Base-by-base conservation (phyloP, 2,888 invertebrate genomes). In the Homarus gammarus region DNA sequence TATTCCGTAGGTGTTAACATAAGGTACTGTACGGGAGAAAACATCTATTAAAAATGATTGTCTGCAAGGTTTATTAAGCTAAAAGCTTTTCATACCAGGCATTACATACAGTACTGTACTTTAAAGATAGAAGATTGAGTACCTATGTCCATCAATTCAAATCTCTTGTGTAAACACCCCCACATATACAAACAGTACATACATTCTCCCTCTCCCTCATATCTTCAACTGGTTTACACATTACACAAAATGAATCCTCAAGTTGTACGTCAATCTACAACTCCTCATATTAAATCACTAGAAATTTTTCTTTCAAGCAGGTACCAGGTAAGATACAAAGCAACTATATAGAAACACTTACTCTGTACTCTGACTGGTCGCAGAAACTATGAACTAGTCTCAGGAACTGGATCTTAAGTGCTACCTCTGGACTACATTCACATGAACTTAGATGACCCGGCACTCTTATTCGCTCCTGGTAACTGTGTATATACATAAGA, bases 341-440 rank as follows among this genome's bases (percentile, higher is more conserved):
- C n/a, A 31, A 33, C 31, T 36, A 15, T 38, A 15, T 33, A 31
- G 64, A 51, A 36, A 68, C 8, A 84, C 89, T 84, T 61, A 89
- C 89, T 70, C 92, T 92, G 91, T 92, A 91, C 22, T 91, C 89
- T 78, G 91, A 91, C 77, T 92, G 92, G 64, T 92, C 92, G 84
- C 92, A 92, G 81, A 92, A 92, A 72, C 92, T 92, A 72, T 92
- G 92, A 12, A 92, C 91, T 72, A 92, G 84, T 56, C 92, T 88
- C 27, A 92, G 91, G 64, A 92, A 90, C 84, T 92, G 92, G 44
- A 92, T 92, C 86, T 92, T 92, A n/a, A 92, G 84, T 8, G 92
- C 92, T 51, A 92, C 91, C 81, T 92, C 92, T 56, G 92, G 92
- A 49, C 92, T 92, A 77, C 92, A 92, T 73, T 92, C 92, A 84